Percentiles rank a stretch among this genome's conserved stretches.
phyloP scores from a whole-genome alignment of 2,113 vertebrate genomes.

The Caretta caretta region DNA sequence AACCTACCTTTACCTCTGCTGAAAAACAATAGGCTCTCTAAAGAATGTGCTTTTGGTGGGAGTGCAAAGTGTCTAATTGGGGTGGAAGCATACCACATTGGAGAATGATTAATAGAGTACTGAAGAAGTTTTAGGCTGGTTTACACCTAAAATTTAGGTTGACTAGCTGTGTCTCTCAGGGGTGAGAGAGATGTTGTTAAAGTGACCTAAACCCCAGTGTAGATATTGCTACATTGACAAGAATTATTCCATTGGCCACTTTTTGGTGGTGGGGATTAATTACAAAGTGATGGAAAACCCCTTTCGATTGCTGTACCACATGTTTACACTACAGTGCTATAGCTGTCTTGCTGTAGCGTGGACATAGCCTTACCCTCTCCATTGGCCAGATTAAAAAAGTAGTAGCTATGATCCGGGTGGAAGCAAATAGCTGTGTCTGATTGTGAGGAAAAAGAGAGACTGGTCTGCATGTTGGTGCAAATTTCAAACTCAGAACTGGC shows the following conservation, averaged over 20 bases:
- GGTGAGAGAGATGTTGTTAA: background rate
- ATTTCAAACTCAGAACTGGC: background rate
- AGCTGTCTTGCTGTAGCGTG: background rate
- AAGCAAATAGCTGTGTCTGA: background rate
- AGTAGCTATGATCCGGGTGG: background rate
- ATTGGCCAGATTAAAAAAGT: background rate
- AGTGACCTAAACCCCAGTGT: background rate
- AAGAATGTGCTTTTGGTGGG: background rate
- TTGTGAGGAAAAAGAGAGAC: background rate
- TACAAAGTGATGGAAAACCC: background rate
- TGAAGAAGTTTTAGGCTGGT: background rate
- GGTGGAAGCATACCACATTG: background rate
- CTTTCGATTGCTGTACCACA: background rate
- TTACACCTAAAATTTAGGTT: background rate
- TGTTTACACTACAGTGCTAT: background rate
- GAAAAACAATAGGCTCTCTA: background rate
- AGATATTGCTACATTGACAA: background rate
- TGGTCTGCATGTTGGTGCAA: background rate
- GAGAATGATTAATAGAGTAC: background rate
- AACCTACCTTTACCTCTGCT: background rate
- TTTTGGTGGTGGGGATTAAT: background rate
- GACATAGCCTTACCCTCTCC: background rate
- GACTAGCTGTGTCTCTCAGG: background rate
- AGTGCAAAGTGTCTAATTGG: background rate
- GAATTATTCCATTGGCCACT: background rate